phyloP scores from a whole-genome alignment of 2,797 vertebrate genomes.

The Leucoraja ocellata region DNA sequence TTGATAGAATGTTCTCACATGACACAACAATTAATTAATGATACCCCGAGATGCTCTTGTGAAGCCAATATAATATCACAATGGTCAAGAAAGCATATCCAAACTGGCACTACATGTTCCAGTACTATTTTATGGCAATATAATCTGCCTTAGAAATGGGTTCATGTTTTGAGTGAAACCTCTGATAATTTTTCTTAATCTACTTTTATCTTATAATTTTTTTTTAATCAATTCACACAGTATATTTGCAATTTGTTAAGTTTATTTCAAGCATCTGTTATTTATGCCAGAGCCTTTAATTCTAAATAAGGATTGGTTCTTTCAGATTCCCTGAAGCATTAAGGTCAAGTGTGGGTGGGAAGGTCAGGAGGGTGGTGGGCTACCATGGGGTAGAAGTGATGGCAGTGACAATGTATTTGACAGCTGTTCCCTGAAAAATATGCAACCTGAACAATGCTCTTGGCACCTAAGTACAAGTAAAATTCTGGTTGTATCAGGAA shows the following conservation, averaged over 20 bases:
- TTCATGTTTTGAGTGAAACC: neutral
- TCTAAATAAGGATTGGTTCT: neutral
- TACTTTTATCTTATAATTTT: neutral
- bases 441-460: neutral
- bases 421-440: neutral
- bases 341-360: no score
- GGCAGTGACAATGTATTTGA: neutral
- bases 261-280: neutral
- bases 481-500: neutral
- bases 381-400: no score
- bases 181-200: neutral
- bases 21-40: neutral
- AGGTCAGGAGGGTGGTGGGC: no score
- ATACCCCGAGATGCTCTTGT: neutral
- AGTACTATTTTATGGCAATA: neutral
- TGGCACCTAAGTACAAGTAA: neutral
- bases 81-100: neutral
- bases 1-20: neutral
- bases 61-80: neutral
- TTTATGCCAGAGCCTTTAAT: neutral
- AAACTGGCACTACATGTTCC: neutral
- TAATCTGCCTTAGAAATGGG: neutral
- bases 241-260: neutral
- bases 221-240: neutral
- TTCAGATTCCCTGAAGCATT: neutral